phyloP scores from a whole-genome alignment of 1,140 invertebrate genomes.

The Sipha flava region DNA sequence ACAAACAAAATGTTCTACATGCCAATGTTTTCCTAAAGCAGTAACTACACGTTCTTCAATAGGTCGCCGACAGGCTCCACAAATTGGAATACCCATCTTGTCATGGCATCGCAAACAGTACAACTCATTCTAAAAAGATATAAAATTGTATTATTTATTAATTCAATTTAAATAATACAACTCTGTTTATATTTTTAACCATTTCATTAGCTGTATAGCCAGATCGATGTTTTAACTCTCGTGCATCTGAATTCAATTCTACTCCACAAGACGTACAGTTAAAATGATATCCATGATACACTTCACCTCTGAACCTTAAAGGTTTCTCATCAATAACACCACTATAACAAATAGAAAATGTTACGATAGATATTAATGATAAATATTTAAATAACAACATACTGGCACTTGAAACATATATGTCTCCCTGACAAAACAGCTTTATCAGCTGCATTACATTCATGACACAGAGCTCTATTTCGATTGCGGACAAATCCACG shows the following conservation, averaged over 20 bases:
- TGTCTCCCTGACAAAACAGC: conserved; percentile 92
- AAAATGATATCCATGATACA: conserved; percentile 99
- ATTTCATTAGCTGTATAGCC: conserved; percentile 86
- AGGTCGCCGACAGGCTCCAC: conserved; percentile 90
- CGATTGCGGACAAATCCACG: conserved; percentile 94
- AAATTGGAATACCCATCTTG: conserved; percentile 97
- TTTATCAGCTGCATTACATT: conserved; percentile 93
- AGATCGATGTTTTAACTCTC: conserved; percentile 85
- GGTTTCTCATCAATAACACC: conserved; percentile 94
- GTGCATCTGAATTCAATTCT: conserved; percentile 79
- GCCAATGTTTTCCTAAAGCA: conserved; percentile 98
- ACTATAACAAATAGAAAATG: conserved; percentile 48
- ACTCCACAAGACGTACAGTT: conserved; percentile 87
- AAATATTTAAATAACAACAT: conserved; percentile 39
- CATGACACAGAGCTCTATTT: conserved; percentile 86
- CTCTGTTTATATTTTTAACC: conserved; percentile 46
- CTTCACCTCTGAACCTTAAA: conserved; percentile 89
- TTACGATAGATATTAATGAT: conserved; percentile 17
- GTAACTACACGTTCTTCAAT: conserved; percentile 96
- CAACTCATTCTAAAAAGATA: conserved; percentile 69
- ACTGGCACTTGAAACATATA: conserved; percentile 99
- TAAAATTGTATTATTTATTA: too few relatives aligned
- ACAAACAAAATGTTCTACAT: conserved; percentile 99
- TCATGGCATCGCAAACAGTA: conserved; percentile 98
- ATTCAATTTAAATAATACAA: too few relatives aligned